A percentile compares a stretch with the other conserved stretches of the same genome.
Evolutionary conservation across 1,140 invertebrate species (phyloP).

Genomic region (Drosophila eugracilis): DNA sequence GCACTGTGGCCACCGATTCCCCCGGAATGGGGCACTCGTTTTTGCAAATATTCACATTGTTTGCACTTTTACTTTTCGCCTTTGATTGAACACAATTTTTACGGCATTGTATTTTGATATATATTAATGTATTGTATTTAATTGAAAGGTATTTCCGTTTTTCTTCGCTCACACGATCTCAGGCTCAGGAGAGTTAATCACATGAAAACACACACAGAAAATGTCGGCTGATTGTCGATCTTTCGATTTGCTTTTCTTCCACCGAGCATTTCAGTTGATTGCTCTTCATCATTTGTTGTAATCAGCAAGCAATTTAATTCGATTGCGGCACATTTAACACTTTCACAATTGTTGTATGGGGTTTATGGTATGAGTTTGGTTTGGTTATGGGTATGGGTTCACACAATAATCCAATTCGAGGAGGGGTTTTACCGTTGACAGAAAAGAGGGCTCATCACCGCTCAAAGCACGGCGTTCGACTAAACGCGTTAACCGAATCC

Average conservation of each 20-base stretch:
- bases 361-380: slow-evolving; percentile 14
- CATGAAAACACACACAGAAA: slow-evolving; percentile 26
- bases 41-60: slow-evolving; percentile 63
- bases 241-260: slow-evolving; percentile 31
- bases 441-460: slow-evolving; percentile 60
- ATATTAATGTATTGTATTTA: slow-evolving; percentile 65
- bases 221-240: slow-evolving; percentile 62
- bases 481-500: slow-evolving; percentile 65
- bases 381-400: slow-evolving; percentile 11
- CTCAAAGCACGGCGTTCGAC: slow-evolving; percentile 68
- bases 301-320: slow-evolving; percentile 73
- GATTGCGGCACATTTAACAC: slow-evolving; percentile 75
- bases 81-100: slow-evolving; percentile 56
- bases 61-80: slow-evolving; percentile 76
- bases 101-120: slow-evolving; percentile 56
- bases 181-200: slow-evolving; percentile 38
- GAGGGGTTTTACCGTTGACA: slow-evolving; percentile 48
- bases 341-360: slow-evolving; percentile 65
- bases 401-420: slow-evolving; percentile 60
- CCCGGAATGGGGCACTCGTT: slow-evolving; percentile 19
- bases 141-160: slow-evolving; percentile 81
- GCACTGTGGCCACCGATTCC: slow-evolving; percentile 23
- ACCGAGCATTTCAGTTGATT: slow-evolving; percentile 34
- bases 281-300: slow-evolving; percentile 68
- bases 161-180: slow-evolving; percentile 36